Evolutionary conservation across 2,113 vertebrate genomes (phyloP).

Genomic region (Ivindomyrus marchei): DNA sequence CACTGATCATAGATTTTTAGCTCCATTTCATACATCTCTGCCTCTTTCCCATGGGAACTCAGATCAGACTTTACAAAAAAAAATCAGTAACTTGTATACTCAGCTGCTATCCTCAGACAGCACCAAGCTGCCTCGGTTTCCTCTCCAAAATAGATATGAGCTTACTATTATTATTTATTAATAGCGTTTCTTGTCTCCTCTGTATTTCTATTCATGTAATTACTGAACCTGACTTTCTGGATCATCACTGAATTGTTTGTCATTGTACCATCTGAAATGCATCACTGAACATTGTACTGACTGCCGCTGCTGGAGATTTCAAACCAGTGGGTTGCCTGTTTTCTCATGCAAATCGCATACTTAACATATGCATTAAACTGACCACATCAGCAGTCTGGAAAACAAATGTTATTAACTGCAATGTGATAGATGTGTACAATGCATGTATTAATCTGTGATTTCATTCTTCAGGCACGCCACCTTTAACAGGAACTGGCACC

Average conservation of each 20-base stretch:
- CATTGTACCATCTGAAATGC: neutral
- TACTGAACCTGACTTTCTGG: neutral
- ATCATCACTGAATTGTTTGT: neutral
- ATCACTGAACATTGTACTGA: neutral
- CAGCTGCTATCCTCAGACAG: neutral
- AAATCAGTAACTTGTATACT: neutral
- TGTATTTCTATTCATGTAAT: constrained; percentile 4
- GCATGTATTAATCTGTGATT: neutral
- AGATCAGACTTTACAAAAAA: neutral
- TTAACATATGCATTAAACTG: neutral
- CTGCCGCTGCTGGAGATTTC: neutral
- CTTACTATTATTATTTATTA: neutral
- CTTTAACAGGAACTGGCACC: constrained; percentile 56
- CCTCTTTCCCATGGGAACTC: neutral
- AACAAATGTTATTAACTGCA: neutral
- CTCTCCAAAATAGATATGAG: neutral
- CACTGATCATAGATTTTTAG: neutral
- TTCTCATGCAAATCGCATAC: neutral
- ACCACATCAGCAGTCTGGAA: neutral
- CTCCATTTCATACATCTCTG: neutral
- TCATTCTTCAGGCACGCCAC: constrained; percentile 48
- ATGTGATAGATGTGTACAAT: neutral
- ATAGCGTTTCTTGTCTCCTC: neutral
- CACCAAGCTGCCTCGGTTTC: neutral
- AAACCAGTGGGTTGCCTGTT: neutral